These are phyloP conservation scores for Brachionus koreanus DNA, from an alignment of 1,140 invertebrate species.

Conservation along the genomic window DNA sequence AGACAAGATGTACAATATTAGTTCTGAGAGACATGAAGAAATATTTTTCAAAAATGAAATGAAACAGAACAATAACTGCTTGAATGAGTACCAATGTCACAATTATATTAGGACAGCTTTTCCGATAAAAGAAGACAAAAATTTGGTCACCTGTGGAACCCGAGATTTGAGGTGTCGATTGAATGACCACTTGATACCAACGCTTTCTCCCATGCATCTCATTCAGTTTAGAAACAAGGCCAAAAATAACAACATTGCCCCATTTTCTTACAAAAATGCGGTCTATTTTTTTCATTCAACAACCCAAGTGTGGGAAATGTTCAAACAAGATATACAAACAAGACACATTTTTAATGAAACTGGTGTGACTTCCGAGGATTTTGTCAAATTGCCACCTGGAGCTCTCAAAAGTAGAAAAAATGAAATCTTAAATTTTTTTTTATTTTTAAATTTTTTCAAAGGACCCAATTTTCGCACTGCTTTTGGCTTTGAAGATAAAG, in stretches of 20 bases:
- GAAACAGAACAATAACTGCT: background rate
- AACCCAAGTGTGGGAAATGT: background rate
- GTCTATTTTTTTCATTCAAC: constrained; percentile 40
- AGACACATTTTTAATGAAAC: background rate
- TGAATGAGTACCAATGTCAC: background rate
- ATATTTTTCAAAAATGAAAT: background rate
- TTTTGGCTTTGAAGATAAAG: constrained; percentile 7
- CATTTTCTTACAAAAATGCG: background rate
- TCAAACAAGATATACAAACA: background rate
- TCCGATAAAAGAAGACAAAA: background rate
- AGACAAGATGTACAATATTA: background rate
- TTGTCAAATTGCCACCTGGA: background rate
- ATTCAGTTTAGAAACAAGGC: background rate
- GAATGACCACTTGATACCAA: background rate
- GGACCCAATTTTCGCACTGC: constrained; percentile 7
- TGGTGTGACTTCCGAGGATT: background rate
- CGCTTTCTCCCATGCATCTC: background rate
- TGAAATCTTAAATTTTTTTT: background rate
- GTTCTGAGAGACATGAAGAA: background rate
- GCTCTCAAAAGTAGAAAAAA: background rate
- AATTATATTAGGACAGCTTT: background rate
- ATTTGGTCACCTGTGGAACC: constrained; percentile 11
- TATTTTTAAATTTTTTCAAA: background rate
- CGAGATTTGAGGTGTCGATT: background rate
- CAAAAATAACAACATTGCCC: background rate